Evolutionary conservation across 2,888 invertebrate genomes (phyloP), one percentile per base, ranked within the genome.

Genomic region (Balanococcus diminutus): DNA sequence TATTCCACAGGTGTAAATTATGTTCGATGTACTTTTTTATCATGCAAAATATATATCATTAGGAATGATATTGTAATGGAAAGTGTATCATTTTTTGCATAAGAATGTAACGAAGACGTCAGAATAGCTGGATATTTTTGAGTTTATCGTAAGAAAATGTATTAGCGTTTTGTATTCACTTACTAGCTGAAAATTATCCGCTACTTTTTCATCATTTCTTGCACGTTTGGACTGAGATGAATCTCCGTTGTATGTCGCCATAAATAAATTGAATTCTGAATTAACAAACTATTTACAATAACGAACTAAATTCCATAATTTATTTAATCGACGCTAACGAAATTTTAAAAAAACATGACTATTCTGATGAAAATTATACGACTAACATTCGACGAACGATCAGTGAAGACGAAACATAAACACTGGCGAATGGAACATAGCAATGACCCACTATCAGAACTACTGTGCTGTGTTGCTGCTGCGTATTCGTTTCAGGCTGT

Each of bases 161-260:
- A 79, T 36, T n/a, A 28, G 0, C n/a, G n/a, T n/a, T n/a, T n/a
- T n/a, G n/a, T 79, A 31, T 36, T 5, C 36, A 36, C 75, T 79
- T 79, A 82, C 82, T 56, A 82, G 56, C 67, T 84, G 61, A 39
- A 61, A 84, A 84, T 67, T 84, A 9, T 79, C 36, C 22, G 75
- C 36, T 32, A 79, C 75, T 75, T 75, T 79, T 28, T 84, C 84
- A 81, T 86, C 86, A 81, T 86, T 86, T 86, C 81, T 79, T 8
- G 86, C 61, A 56, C 86, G 86, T 81, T 86, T 86, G 51, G 46
- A 81, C n/a, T 36, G 86, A 31, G 51, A 28, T 31, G 86, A 61
- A 86, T 86, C 51, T 75, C 81, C 86, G 79, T 67, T 61, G 46
- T 82, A 86, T 46, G 86, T 86, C 82, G 82, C 83, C 86, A 86